Percentiles rank a stretch among this genome's conserved stretches.
These are phyloP conservation scores for Hemicrepidius hirtus DNA, from an alignment of 2,888 invertebrate species.

Conservation along the genomic window DNA sequence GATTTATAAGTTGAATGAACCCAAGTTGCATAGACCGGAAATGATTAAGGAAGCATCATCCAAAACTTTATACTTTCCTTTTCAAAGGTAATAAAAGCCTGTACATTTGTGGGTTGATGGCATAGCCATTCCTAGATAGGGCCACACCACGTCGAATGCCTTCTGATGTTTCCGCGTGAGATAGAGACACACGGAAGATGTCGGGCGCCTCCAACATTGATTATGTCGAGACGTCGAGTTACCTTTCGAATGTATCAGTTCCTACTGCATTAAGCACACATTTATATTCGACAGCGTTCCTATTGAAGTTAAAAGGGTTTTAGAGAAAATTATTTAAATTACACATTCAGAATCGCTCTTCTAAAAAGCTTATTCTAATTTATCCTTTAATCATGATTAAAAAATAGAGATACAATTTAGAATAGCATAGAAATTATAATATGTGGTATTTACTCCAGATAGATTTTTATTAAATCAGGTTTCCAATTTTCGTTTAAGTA, in stretches of 20 bases:
- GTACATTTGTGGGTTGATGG: conserved; percentile 23
- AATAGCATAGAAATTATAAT: no score
- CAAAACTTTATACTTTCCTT: conserved; percentile 23
- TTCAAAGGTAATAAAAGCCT: conserved; percentile 29
- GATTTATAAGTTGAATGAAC: conserved; percentile 30
- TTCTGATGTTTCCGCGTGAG: conserved; percentile 19
- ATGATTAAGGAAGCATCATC: conserved; percentile 18
- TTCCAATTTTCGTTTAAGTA: no score
- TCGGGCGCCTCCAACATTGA: conserved; percentile 41
- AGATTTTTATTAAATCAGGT: no score
- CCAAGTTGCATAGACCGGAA: conserved; percentile 3
- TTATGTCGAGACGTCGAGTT: conserved; percentile 32
- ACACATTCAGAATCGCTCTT: no score
- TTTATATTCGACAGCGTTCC: not conserved
- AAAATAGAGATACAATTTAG: no score
- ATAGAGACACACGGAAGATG: conserved; percentile 27
- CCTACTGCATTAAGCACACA: not conserved
- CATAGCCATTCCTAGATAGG: conserved; percentile 5
- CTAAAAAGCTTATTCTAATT: no score
- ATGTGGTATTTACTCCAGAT: no score
- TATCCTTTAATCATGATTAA: no score
- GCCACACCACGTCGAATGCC: conserved; percentile 19
- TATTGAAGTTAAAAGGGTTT: not conserved
- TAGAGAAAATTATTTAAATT: no score
- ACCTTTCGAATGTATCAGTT: conserved; percentile 22